These are phyloP conservation scores for Habrosyne pyritoides DNA, from an alignment of 2,888 invertebrate species.

Conservation along the genomic window DNA sequence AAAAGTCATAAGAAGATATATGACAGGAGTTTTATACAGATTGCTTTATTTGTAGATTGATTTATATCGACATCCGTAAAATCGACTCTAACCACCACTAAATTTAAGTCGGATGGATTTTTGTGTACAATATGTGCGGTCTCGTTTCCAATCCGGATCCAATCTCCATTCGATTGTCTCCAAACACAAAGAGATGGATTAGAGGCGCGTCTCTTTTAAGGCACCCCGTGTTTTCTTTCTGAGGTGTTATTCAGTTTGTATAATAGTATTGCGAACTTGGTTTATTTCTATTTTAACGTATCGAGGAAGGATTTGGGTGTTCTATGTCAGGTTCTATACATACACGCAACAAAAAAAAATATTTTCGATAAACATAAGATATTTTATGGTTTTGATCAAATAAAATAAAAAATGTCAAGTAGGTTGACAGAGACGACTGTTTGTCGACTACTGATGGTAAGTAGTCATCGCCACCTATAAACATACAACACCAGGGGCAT, in stretches of 20 bases:
- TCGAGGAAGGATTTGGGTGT: neutral
- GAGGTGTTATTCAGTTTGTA: neutral
- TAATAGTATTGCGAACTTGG: neutral
- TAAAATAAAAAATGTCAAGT: too few species aligned
- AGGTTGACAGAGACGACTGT: too few species aligned
- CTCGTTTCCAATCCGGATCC: slow-evolving; percentile 25
- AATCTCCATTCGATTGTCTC: slow-evolving; percentile 40
- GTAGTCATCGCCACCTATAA: too few species aligned
- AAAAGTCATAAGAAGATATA: too few species aligned
- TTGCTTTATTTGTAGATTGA: too few species aligned
- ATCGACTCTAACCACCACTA: neutral
- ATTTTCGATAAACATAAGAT: too few species aligned
- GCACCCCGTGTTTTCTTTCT: neutral
- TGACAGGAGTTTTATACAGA: too few species aligned
- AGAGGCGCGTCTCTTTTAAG: slow-evolving; percentile 19
- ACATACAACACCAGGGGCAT: too few species aligned
- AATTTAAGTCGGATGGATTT: neutral
- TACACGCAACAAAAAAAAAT: too few species aligned
- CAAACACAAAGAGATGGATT: slow-evolving; percentile 32
- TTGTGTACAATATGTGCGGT: slow-evolving; percentile 5
- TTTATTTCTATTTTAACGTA: neutral
- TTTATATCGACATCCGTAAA: neutral
- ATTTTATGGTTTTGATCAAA: too few species aligned
- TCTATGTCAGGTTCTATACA: too few species aligned
- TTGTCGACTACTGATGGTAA: too few species aligned